These are phyloP conservation scores for Agrypnia vestita DNA, from an alignment of 1,140 invertebrate species.

Conservation along the genomic window DNA sequence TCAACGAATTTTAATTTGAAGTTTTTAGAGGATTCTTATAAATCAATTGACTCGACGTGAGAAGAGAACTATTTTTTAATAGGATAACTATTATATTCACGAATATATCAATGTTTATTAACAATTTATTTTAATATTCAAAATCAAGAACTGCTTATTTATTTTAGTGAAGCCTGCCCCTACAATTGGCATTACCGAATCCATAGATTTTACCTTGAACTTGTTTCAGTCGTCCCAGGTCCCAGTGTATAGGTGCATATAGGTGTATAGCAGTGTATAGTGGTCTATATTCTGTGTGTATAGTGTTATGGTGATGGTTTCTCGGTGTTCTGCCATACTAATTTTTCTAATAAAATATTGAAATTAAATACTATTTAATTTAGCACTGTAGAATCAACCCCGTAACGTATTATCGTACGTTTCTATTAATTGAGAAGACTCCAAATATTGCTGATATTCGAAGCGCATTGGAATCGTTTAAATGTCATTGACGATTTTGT, in stretches of 20 bases:
- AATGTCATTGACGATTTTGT: constrained; percentile 52
- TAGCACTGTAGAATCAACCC: not conserved
- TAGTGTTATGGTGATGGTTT: constrained; percentile 39
- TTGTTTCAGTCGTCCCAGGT: not conserved
- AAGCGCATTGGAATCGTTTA: constrained; percentile 42
- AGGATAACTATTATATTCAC: too few species aligned
- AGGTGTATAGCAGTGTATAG: too few species aligned
- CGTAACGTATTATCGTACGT: not conserved
- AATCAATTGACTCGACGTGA: too few species aligned
- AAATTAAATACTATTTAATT: not conserved
- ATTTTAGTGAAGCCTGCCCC: too few species aligned
- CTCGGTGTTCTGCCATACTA: constrained; percentile 24
- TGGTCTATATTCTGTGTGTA: too few species aligned
- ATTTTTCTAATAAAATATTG: constrained; percentile 28
- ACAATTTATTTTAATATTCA: too few species aligned
- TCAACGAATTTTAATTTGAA: too few species aligned
- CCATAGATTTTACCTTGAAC: constrained; percentile 44
- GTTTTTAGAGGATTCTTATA: too few species aligned
- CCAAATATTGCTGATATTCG: constrained; percentile 29
- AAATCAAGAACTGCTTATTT: too few species aligned
- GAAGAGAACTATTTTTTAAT: too few species aligned
- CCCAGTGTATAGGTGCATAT: too few species aligned
- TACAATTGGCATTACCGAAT: not conserved
- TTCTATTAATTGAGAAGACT: not conserved
- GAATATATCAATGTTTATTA: too few species aligned